Conservation (phyloP, 1,140 invertebrate genomes). For the Penaeus chinensis region DNA sequence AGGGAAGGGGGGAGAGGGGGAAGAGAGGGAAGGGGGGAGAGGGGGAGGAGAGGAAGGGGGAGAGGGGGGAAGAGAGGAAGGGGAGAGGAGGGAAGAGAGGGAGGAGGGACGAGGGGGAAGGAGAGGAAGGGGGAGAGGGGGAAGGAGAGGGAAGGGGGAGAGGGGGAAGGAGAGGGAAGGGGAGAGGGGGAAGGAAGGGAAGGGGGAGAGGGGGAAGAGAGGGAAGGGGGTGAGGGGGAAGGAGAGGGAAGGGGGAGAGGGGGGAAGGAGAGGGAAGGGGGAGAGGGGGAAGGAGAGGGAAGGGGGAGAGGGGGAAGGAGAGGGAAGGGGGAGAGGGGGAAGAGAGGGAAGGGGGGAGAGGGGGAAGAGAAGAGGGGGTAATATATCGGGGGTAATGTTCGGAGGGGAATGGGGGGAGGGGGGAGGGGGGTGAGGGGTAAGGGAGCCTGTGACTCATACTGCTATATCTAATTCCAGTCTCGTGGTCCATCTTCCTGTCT, state of each 20-base stretch:
- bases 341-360: not conserved
- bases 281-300: not conserved
- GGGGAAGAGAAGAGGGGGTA: not conserved
- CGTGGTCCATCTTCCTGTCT: no score
- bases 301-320: not conserved
- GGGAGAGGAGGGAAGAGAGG: not conserved
- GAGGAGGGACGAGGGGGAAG: not conserved
- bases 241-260: not conserved
- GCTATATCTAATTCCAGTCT: no score
- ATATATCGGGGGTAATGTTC: not conserved
- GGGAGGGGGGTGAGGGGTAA: not conserved
- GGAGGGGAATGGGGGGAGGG: no score
- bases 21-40: not conserved
- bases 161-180: not conserved
- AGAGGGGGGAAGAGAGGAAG: not conserved
- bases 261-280: not conserved
- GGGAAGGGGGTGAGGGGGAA: not conserved
- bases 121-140: not conserved
- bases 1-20: not conserved
- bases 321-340: not conserved
- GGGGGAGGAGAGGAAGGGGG: not conserved
- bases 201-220: no score
- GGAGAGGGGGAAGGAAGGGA: not conserved
- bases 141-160: not conserved
- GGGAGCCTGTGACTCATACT: not conserved